Conservation (phyloP, 2,888 invertebrate species). For the Tipula confusa region DNA sequence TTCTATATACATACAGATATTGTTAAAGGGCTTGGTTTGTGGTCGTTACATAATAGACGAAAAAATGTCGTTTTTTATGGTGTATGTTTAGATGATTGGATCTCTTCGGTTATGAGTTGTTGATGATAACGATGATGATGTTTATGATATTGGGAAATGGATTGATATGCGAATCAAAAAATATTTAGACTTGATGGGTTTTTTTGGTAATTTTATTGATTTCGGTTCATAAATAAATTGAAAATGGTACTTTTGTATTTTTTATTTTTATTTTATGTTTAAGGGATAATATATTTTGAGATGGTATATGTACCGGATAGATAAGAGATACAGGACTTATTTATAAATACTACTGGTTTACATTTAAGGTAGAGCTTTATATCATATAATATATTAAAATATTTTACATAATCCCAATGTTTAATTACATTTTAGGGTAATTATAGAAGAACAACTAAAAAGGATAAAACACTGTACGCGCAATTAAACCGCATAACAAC, state of each 20-base stretch:
- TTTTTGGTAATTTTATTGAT: constrained; percentile 3
- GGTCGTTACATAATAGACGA: background rate
- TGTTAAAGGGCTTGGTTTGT: background rate
- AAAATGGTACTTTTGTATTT: background rate
- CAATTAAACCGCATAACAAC: background rate
- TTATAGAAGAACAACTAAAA: background rate
- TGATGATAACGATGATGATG: background rate
- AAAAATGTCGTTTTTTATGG: background rate
- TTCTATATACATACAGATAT: background rate
- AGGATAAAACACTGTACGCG: background rate
- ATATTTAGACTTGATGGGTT: background rate
- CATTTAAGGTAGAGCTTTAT: background rate
- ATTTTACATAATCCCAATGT: background rate
- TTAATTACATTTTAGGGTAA: background rate
- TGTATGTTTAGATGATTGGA: background rate
- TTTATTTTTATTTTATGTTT: background rate
- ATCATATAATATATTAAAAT: background rate
- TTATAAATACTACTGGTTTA: background rate
- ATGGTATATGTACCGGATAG: background rate
- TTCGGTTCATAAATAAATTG: constrained; percentile 17
- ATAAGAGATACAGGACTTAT: background rate
- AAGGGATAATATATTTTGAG: background rate
- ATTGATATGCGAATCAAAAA: background rate
- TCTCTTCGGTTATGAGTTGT: no score
- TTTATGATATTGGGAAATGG: background rate